phyloP scores from a whole-genome alignment of 2,113 vertebrate genomes.

The Stegastes partitus region DNA sequence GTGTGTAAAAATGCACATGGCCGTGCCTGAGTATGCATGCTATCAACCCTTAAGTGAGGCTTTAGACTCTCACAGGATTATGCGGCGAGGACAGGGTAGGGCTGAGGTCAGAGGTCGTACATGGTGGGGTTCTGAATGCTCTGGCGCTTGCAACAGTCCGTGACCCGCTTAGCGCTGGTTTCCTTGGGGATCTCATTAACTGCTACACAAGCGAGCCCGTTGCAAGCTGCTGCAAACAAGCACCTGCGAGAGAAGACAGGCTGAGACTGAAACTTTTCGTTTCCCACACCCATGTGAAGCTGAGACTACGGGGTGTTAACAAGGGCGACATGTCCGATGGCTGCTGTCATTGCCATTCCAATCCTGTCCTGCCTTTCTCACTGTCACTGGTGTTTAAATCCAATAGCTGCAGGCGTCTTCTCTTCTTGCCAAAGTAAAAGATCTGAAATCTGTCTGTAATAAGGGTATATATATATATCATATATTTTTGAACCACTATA shows the following conservation, averaged over 20 bases:
- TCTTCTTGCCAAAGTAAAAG: neutral
- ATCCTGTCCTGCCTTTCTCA: neutral
- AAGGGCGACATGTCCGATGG: neutral
- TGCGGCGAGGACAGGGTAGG: slow-evolving; percentile 2
- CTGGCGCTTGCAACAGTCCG: slow-evolving; percentile 30
- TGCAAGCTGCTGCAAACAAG: slow-evolving; percentile 50
- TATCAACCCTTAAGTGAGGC: slow-evolving; percentile 25
- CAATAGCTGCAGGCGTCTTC: neutral
- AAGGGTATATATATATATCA: too few species aligned
- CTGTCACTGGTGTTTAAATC: neutral
- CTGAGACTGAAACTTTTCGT: neutral
- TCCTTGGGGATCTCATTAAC: slow-evolving; percentile 80
- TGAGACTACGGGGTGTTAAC: slow-evolving; percentile 6
- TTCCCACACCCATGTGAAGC: neutral
- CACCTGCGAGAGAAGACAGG: slow-evolving; percentile 44
- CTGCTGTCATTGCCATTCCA: neutral
- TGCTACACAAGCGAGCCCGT: slow-evolving; percentile 5
- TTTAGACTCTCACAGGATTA: slow-evolving; percentile 24
- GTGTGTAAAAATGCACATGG: neutral
- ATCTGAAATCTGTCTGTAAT: too few species aligned
- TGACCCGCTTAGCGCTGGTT: slow-evolving; percentile 33
- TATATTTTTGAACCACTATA: too few species aligned
- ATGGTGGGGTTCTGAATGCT: slow-evolving; percentile 36
- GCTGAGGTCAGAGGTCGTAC: slow-evolving; percentile 53
- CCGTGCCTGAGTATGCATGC: slow-evolving; percentile 17